phyloP scores from a whole-genome alignment of 1,140 invertebrate species.

The Lasioglossum baleicum region DNA sequence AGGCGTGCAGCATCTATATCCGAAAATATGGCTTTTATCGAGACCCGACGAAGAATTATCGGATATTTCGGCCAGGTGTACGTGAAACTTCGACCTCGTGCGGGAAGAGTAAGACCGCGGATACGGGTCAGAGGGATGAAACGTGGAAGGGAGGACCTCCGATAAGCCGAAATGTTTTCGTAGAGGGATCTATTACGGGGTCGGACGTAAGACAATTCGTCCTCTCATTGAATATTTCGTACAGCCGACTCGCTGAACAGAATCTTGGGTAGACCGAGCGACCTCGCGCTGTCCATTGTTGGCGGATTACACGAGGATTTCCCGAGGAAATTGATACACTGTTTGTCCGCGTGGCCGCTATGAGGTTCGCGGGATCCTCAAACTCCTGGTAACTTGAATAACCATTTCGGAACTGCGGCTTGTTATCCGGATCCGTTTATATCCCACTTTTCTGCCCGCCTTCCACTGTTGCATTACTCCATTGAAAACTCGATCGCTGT shows the following conservation, averaged over 20 bases:
- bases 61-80: conserved; percentile 51
- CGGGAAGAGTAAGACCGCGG: neutral
- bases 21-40: conserved; percentile 57
- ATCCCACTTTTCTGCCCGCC: conserved; percentile 17
- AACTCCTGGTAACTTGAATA: conserved; percentile 42
- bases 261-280: conserved; percentile 48
- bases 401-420: neutral
- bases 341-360: conserved; percentile 54
- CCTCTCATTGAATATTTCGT: conserved; percentile 49
- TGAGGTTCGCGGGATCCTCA: conserved; percentile 34
- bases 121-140: neutral
- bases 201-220: conserved; percentile 38
- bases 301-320: conserved; percentile 70
- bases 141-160: neutral
- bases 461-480: conserved; percentile 7
- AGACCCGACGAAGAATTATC: conserved; percentile 42
- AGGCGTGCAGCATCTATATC: conserved; percentile 15
- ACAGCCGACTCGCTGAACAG: conserved; percentile 27
- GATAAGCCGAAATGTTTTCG: conserved; percentile 40
- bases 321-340: conserved; percentile 69
- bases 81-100: conserved; percentile 25
- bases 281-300: conserved; percentile 59
- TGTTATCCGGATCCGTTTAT: conserved; percentile 9
- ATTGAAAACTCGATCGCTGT: too few species aligned
- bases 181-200: conserved; percentile 34